Percentiles rank a stretch among this genome's conserved stretches.
Conservation (phyloP, 2,888 invertebrate genomes). For the Yponomeuta malinellus region DNA sequence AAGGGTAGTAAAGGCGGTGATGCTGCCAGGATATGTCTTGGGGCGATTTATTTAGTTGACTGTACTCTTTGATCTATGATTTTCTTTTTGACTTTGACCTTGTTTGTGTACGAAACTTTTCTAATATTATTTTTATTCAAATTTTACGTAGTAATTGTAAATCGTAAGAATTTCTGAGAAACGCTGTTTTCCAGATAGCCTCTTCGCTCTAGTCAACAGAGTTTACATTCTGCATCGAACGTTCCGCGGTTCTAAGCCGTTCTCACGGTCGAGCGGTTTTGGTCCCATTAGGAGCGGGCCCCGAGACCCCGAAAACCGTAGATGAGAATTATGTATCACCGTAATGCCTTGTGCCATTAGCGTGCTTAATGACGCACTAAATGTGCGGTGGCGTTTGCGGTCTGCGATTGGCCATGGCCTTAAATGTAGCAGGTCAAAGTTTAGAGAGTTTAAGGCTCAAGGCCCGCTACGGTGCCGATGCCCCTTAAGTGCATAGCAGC, state of each 20-base stretch:
- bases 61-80: no score
- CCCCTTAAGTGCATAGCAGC: background rate
- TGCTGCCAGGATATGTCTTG: no score
- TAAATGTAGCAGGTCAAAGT: background rate
- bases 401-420: background rate
- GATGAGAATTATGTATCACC: background rate
- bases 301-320: background rate
- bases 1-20: no score
- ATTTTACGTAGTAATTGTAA: no score
- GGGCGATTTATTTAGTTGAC: no score
- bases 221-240: background rate
- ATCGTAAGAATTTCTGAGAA: no score
- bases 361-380: background rate
- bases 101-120: no score
- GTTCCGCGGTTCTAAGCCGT: conserved; percentile 23
- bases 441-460: background rate
- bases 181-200: no score
- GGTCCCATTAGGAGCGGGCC: conserved; percentile 16
- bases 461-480: background rate
- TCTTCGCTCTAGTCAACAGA: background rate
- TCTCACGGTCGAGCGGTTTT: conserved; percentile 39
- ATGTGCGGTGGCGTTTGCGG: background rate
- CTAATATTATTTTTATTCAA: no score
- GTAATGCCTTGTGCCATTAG: background rate
- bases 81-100: no score